Evolutionary conservation across 37 sponge, comb jelly and placozoan species (phyloP), one percentile per base, ranked within the genome.

Genomic region (Tethya wilhelma): DNA sequence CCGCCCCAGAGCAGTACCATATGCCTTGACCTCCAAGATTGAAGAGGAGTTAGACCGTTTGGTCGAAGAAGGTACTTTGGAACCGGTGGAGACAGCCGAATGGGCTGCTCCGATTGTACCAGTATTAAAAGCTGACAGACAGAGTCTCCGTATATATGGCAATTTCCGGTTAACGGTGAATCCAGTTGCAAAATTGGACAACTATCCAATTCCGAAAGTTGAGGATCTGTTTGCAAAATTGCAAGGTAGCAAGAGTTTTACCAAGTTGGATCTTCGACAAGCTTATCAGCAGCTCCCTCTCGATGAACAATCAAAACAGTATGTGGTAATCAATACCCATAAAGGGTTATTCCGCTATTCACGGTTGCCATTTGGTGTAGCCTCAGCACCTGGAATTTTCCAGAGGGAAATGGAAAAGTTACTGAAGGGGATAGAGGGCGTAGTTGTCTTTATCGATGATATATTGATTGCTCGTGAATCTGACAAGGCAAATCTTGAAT

Each of bases 311-410:
- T 64, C 57, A 22, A 29, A 30, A 30, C 32, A 84, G 56, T 57
- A 57, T 30, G 59, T 75, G 11, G 34, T 77, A 12, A 41, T 67
- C 28, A 75, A 41, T 23, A 84, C 43, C 30, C 70, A 42, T 73
- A 64, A 66, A 39, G 84, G n/a, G 69, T 36, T 84, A 26, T 84
- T 30, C 53, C 26, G 25, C 20, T 75, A 64, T 44, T 75, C 84
- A 14, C 46, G 84, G 41, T 67, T 84, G 39, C 84, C 84, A 25
- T 84, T 75, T 64, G 77, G 84, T 45, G 69, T 84, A 56, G 65
- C 84, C 0, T 64, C 76, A 22, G 84, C 69, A 12, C 46, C 77
- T 4, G 76, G 77, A 22, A 84, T 75, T 44, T 84, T 84, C 49
- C 84, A 84, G 69, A 64, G 38, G 36, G 66, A 26, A 22, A 83